A percentile compares a stretch with the other conserved stretches of the same genome.
Evolutionary conservation across 1,140 invertebrate genomes (phyloP).

Genomic region (Heliconius congener): DNA sequence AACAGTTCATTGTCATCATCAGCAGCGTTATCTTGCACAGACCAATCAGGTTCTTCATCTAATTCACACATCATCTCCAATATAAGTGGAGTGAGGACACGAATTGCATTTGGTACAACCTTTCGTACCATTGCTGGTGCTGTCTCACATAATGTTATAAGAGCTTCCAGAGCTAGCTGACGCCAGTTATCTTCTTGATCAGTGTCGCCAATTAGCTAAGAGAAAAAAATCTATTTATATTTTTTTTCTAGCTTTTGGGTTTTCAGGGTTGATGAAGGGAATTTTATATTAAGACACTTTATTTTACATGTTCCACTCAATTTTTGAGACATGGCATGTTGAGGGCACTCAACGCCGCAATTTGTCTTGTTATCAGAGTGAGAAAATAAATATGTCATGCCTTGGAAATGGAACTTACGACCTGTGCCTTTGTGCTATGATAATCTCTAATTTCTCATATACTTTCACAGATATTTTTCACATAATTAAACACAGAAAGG

Average conservation of each 20-base stretch:
- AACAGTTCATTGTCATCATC: slow-evolving; percentile 92
- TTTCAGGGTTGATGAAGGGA: too few relatives aligned
- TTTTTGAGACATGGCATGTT: too few relatives aligned
- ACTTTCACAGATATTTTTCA: background rate
- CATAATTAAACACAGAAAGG: background rate
- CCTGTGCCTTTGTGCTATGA: too few relatives aligned
- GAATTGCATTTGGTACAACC: slow-evolving; percentile 90
- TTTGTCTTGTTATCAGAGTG: too few relatives aligned
- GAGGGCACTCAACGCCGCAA: too few relatives aligned
- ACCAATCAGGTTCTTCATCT: slow-evolving; percentile 95
- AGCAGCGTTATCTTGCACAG: slow-evolving; percentile 87
- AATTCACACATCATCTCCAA: slow-evolving; percentile 98
- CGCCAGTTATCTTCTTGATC: slow-evolving; percentile 92
- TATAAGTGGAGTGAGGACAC: slow-evolving; percentile 89
- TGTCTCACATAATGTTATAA: slow-evolving; percentile 97
- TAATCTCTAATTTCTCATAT: too few relatives aligned
- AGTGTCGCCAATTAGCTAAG: slow-evolving; percentile 79
- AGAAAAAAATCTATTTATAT: too few relatives aligned
- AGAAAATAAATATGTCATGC: too few relatives aligned
- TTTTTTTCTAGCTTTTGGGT: too few relatives aligned
- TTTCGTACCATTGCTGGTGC: slow-evolving; percentile 98
- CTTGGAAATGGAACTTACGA: too few relatives aligned
- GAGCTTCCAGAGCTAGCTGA: slow-evolving; percentile 95
- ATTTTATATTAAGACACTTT: too few relatives aligned
- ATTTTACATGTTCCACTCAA: too few relatives aligned